These are phyloP conservation scores for Ecliptopera silaceata DNA, from an alignment of 2,888 invertebrate genomes.

Conservation along the genomic window DNA sequence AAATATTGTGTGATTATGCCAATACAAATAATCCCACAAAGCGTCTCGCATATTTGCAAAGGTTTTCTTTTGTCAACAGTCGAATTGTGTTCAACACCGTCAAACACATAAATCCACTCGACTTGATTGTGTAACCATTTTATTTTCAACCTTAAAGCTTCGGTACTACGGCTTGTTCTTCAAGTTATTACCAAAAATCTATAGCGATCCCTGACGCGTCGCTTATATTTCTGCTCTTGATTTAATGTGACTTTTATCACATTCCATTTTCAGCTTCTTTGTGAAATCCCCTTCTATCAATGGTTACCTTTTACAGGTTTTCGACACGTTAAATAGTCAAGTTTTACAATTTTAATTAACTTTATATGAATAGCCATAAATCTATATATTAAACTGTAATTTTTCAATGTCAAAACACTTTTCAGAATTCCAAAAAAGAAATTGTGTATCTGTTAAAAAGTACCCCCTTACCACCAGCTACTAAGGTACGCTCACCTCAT, in stretches of 20 bases:
- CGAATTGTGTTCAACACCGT: slow-evolving; percentile 31
- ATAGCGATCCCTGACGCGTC: slow-evolving; percentile 39
- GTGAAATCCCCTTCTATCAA: slow-evolving; percentile 48
- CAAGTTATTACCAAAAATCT: slow-evolving; percentile 7
- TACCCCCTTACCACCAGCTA: neutral
- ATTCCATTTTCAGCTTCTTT: slow-evolving; percentile 65
- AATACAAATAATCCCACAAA: too few relatives aligned
- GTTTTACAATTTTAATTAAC: too few relatives aligned
- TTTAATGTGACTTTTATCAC: slow-evolving; percentile 79
- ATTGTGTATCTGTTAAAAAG: too few relatives aligned
- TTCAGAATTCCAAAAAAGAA: too few relatives aligned
- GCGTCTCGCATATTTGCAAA: too few relatives aligned
- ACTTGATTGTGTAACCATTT: slow-evolving; percentile 13
- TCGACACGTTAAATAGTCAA: neutral
- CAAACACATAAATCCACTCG: slow-evolving; percentile 57
- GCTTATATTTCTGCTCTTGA: slow-evolving; percentile 64
- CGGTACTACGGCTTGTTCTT: neutral
- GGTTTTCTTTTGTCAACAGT: too few relatives aligned
- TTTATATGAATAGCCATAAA: too few relatives aligned
- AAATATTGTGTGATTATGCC: too few relatives aligned
- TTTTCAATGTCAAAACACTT: too few relatives aligned
- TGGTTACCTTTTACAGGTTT: neutral
- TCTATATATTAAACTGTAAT: too few relatives aligned
- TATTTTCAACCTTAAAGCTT: neutral
- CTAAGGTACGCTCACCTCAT: slow-evolving; percentile 2